phyloP scores from a whole-genome alignment of 2,888 invertebrate genomes.

The Julus scandinavius region DNA sequence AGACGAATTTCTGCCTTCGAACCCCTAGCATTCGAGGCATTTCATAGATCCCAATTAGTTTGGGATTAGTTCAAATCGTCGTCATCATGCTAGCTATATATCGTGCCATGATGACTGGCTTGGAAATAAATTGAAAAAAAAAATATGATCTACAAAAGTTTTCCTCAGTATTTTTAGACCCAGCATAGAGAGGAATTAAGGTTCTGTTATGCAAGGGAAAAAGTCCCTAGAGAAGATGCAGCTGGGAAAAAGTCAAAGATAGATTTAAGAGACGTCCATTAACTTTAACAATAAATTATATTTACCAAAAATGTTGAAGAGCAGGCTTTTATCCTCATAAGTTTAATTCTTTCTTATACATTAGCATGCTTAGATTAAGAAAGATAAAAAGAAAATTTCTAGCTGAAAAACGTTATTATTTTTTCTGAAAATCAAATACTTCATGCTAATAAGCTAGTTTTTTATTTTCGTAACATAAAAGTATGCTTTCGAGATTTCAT shows the following conservation, averaged over 20 bases:
- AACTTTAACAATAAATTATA: neutral
- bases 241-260: neutral
- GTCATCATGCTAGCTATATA: neutral
- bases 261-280: neutral
- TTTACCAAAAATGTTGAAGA: neutral
- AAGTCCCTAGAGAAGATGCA: neutral
- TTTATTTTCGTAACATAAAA: too few species aligned
- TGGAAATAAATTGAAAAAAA: neutral
- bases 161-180: neutral
- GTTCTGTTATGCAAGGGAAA: neutral
- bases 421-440: too few species aligned
- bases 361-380: neutral
- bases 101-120: neutral
- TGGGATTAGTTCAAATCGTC: conserved; percentile 25
- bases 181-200: neutral
- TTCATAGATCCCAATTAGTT: conserved; percentile 9
- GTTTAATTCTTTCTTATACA: neutral
- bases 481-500: too few species aligned
- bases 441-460: neutral
- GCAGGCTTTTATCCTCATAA: neutral
- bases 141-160: neutral
- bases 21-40: neutral
- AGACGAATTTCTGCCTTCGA: neutral
- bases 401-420: neutral
- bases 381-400: neutral